Evolutionary conservation across 2,113 vertebrate genomes (phyloP), one percentile per base, ranked within the genome.

Genomic region (Vireo altiloquus): DNA sequence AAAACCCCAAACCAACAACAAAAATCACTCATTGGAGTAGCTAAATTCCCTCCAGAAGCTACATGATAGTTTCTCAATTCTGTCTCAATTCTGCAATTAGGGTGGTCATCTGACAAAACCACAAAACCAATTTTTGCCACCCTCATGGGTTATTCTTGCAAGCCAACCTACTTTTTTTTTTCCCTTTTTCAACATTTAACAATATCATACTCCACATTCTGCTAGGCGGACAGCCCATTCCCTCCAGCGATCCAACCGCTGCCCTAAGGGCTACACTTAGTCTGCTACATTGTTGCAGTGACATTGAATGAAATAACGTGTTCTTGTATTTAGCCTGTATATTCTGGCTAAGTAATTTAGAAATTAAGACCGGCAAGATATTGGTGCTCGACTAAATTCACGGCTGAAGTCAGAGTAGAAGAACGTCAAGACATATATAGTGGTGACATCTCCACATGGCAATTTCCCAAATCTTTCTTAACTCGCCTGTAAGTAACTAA

Each of bases 301-400:
- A 28, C 10, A 5, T 0, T 4, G 24, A 25, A 0, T 4, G 25
- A n/a, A 40, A 18, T 3, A 23, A 76, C 0, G 9, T 1, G 19
- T 6, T 47, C 19, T 39, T 37, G 2, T 2, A n/a, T 9, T 13
- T 1, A n/a, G 5, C 14, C 24, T 2, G 52, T 4, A 5, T 5
- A 23, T 23, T 24, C 28, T 7, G 8, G 7, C 17, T 46, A 31
- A 44, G n/a, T 6, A 40, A 54, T 0, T 3, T 35, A 37, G 21
- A 75, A 75, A 79, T 2, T 14, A 72, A 31, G 39, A 52, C 44
- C 3, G 5, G 33, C 23, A 7, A 52, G 11, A 37, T 28, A 52
- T 0, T 11, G 28, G 13, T 39, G 30, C 39, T 44, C 68, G 24
- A n/a, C 23, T 50, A 59, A 72, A 74, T 7, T 31, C n/a, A 15